Evolutionary conservation across 1,140 invertebrate species (phyloP).

Genomic region (Caerostris darwini): DNA sequence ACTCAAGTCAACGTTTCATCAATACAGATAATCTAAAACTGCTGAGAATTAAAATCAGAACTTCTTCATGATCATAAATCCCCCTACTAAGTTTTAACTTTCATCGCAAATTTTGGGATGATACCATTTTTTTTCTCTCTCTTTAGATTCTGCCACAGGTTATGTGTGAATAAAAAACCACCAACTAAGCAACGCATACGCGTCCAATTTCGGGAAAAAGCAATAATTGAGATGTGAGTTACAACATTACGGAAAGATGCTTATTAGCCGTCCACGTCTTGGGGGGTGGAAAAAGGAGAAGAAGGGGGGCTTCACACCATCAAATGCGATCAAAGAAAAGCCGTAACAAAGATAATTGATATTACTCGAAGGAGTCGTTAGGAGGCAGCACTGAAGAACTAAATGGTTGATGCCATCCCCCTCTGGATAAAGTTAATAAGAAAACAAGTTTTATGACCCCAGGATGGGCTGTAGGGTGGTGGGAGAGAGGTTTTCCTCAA

Average conservation of each 20-base stretch:
- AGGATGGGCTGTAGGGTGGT: constrained; percentile 3
- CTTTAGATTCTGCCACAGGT: neutral
- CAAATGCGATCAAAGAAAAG: constrained; percentile 75
- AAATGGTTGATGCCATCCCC: constrained; percentile 76
- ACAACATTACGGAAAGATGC: constrained; percentile 63
- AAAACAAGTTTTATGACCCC: constrained; percentile 77
- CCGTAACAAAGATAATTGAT: constrained; percentile 77
- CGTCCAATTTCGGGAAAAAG: constrained; percentile 46
- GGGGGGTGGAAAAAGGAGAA: neutral
- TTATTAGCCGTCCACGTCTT: constrained; percentile 53
- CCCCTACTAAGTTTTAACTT: neutral
- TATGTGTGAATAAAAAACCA: constrained; percentile 48
- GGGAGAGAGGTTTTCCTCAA: constrained; percentile 50
- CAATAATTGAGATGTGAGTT: constrained; percentile 76
- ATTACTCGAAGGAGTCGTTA: constrained; percentile 76
- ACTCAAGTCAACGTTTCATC: too few species aligned
- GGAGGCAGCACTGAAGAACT: constrained; percentile 74
- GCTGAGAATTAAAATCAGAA: too few species aligned
- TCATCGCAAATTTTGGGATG: neutral
- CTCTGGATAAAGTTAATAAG: constrained; percentile 77
- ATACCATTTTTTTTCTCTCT: neutral
- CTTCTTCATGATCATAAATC: too few species aligned
- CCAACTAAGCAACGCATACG: neutral
- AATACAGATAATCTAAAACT: too few species aligned
- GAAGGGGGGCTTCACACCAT: constrained; percentile 39